Conservation (phyloP, 2,888 invertebrate species). For the Caenorhabditis becei region DNA sequence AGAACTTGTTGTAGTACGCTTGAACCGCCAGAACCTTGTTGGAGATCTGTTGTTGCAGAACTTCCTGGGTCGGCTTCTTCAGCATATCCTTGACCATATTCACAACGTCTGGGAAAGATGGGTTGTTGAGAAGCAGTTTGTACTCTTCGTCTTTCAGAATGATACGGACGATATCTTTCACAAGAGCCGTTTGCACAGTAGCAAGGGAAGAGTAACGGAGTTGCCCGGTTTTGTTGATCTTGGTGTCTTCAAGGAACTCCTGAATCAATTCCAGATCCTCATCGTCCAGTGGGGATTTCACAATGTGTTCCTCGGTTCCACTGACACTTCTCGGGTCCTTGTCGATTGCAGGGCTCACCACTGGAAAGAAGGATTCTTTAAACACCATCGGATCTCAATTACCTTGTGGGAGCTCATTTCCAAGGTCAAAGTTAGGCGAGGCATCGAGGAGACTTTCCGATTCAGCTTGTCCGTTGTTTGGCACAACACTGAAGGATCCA, state of each 20-base stretch:
- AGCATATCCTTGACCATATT: constrained; percentile 30
- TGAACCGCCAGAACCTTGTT: constrained; percentile 21
- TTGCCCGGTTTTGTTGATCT: constrained; percentile 29
- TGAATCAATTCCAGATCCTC: constrained; percentile 22
- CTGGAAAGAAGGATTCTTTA: too few relatives aligned
- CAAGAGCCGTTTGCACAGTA: constrained; percentile 14
- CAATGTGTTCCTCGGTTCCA: neutral
- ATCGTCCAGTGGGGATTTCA: constrained; percentile 1
- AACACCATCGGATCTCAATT: too few relatives aligned
- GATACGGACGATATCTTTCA: neutral
- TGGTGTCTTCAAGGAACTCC: constrained; percentile 2
- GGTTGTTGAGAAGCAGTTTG: constrained; percentile 27
- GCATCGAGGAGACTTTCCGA: too few relatives aligned
- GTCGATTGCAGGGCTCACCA: neutral
- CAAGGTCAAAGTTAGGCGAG: too few relatives aligned
- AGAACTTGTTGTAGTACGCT: constrained; percentile 20
- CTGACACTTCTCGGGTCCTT: neutral
- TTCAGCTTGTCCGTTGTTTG: neutral
- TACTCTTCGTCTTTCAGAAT: constrained; percentile 38
- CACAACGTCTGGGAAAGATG: constrained; percentile 6
- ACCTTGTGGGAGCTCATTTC: too few relatives aligned
- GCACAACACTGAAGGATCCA: constrained; percentile 15
- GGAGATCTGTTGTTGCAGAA: constrained; percentile 25
- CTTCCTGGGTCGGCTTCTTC: constrained; percentile 24
- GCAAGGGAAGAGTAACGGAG: constrained; percentile 13